A percentile compares a stretch with the other conserved stretches of the same genome.
Evolutionary conservation across 2,888 invertebrate species (phyloP).

Genomic region (Thecophora atra): DNA sequence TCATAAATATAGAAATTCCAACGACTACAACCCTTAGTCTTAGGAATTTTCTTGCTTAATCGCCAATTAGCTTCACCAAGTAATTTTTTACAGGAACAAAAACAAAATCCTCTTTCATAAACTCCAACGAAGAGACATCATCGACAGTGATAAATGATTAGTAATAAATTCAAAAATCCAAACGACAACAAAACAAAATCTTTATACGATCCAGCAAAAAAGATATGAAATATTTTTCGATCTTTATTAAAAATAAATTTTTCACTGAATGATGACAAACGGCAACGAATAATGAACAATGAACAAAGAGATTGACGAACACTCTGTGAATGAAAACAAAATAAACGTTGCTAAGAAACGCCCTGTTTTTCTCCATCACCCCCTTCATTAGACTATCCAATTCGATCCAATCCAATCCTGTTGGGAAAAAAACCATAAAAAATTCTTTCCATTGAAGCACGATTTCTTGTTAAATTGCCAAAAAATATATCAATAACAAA

Average conservation of each 20-base stretch:
- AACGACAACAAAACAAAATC: slow-evolving; percentile 15
- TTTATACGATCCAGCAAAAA: background rate
- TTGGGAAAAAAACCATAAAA: slow-evolving; percentile 29
- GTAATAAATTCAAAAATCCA: slow-evolving; percentile 56
- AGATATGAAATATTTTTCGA: slow-evolving; percentile 18
- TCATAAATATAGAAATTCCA: too few relatives aligned
- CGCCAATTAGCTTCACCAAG: slow-evolving; percentile 62
- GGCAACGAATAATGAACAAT: background rate
- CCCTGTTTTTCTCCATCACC: too few relatives aligned
- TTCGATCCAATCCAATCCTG: too few relatives aligned
- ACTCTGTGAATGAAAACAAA: background rate
- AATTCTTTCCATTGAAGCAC: slow-evolving; percentile 2
- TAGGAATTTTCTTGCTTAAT: slow-evolving; percentile 56
- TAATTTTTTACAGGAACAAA: slow-evolving; percentile 13
- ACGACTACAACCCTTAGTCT: too few relatives aligned
- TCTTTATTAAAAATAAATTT: background rate
- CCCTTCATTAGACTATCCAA: too few relatives aligned
- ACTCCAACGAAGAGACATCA: slow-evolving; percentile 38
- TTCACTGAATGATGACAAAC: background rate
- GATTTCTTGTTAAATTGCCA: slow-evolving; percentile 4
- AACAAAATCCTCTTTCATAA: slow-evolving; percentile 21
- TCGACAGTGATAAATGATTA: slow-evolving; percentile 63
- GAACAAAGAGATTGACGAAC: background rate
- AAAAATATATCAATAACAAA: background rate
- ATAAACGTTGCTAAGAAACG: background rate